phyloP scores from a whole-genome alignment of 2,888 invertebrate genomes.

The Lottia scabra region DNA sequence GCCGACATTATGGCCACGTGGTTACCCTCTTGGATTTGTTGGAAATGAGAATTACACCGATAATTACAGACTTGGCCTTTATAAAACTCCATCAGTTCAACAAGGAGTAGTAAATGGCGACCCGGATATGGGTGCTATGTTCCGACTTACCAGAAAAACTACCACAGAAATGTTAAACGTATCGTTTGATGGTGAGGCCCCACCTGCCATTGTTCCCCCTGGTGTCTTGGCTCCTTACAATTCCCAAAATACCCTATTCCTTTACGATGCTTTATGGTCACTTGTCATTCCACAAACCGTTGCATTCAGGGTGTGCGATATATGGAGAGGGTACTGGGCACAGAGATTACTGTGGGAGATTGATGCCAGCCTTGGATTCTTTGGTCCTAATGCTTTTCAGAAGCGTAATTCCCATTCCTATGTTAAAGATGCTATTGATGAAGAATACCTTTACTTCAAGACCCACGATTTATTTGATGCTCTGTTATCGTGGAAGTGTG shows the following conservation, averaged over 20 bases:
- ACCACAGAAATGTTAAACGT: slow-evolving; percentile 30
- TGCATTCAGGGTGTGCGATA: slow-evolving; percentile 46
- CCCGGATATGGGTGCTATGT: slow-evolving; percentile 59
- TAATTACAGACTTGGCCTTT: slow-evolving; percentile 23
- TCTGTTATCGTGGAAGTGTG: slow-evolving; percentile 39
- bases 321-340: slow-evolving; percentile 52
- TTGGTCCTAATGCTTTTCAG: slow-evolving; percentile 41
- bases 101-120: slow-evolving; percentile 55
- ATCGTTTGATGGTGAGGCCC: slow-evolving; percentile 43
- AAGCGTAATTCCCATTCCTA: slow-evolving; percentile 40
- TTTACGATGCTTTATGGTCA: slow-evolving; percentile 48
- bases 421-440: slow-evolving; percentile 41
- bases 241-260: slow-evolving; percentile 55
- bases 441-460: slow-evolving; percentile 40
- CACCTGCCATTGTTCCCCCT: slow-evolving; percentile 40
- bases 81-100: slow-evolving; percentile 41
- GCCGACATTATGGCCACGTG: slow-evolving; percentile 54
- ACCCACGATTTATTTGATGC: slow-evolving; percentile 33
- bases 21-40: slow-evolving; percentile 48
- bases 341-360: slow-evolving; percentile 45
- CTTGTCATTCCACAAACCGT: slow-evolving; percentile 44
- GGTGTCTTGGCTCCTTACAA: slow-evolving; percentile 48
- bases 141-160: slow-evolving; percentile 41
- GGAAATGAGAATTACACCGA: slow-evolving; percentile 5
- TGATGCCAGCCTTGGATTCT: slow-evolving; percentile 43